Percentiles rank a stretch among this genome's conserved stretches.
Evolutionary conservation across 2,888 invertebrate species (phyloP).

Genomic region (Prionchulus punctatus): DNA sequence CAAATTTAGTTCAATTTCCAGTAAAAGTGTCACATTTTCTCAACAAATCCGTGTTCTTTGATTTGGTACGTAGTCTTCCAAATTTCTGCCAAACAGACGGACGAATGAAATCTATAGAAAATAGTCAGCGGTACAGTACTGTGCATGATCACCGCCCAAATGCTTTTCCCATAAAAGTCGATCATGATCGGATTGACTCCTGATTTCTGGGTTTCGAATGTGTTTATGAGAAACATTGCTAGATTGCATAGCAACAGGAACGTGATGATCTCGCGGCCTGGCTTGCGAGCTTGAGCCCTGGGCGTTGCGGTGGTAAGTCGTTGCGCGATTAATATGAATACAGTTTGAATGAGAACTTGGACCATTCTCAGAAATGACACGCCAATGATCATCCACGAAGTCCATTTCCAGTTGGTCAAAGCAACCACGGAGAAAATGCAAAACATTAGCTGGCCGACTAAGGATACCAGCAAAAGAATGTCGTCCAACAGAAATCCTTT

Average conservation of each 20-base stretch:
- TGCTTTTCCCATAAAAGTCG: constrained; percentile 75
- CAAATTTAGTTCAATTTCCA: too few relatives aligned
- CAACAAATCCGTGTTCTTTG: too few relatives aligned
- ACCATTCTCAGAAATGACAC: neutral
- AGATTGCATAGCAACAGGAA: constrained; percentile 86
- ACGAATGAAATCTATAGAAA: constrained; percentile 87
- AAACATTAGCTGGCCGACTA: constrained; percentile 3
- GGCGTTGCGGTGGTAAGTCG: constrained; percentile 36
- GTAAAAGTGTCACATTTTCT: too few relatives aligned
- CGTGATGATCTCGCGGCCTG: constrained; percentile 82
- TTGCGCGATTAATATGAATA: constrained; percentile 1
- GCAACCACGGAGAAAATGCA: constrained; percentile 3
- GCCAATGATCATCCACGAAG: neutral
- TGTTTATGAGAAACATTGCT: constrained; percentile 88
- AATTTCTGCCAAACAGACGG: constrained; percentile 80
- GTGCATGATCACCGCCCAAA: constrained; percentile 82
- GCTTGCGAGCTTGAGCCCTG: constrained; percentile 81
- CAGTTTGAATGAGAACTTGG: constrained; percentile 3
- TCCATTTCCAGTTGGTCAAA: neutral
- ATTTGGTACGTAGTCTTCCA: constrained; percentile 55
- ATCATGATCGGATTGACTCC: constrained; percentile 64
- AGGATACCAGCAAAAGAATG: neutral
- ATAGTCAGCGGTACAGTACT: constrained; percentile 82
- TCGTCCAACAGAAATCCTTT: neutral
- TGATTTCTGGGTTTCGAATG: constrained; percentile 83